Conservation (phyloP, 2,113 vertebrate species). For the Myiopsitta monachus region DNA sequence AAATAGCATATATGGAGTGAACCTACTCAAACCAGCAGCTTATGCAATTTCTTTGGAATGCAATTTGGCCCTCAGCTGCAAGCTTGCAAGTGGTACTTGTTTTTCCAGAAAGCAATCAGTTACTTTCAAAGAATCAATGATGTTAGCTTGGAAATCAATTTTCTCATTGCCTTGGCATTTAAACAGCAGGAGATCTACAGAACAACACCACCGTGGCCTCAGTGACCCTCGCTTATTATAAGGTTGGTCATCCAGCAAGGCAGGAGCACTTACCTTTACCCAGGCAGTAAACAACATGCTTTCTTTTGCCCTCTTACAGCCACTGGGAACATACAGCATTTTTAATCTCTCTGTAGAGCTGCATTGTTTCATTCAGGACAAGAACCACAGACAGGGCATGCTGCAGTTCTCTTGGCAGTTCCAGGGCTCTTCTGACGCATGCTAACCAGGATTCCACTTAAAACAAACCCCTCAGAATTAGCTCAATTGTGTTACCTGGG, state of each 20-base stretch:
- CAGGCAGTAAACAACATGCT: neutral
- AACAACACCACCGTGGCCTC: neutral
- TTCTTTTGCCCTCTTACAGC: neutral
- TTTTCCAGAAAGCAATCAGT: neutral
- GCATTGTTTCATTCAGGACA: neutral
- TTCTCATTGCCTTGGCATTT: neutral
- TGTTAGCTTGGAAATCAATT: neutral
- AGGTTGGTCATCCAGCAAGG: neutral
- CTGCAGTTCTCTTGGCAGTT: neutral
- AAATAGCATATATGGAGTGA: constrained; percentile 1
- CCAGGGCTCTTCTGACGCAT: neutral
- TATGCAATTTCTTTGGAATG: constrained; percentile 45
- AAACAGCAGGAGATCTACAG: neutral
- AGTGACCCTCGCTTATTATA: neutral
- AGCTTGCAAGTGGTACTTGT: neutral
- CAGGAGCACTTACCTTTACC: neutral
- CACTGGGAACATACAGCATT: neutral
- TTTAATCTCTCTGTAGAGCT: neutral
- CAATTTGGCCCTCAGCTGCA: constrained; percentile 39
- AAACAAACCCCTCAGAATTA: neutral
- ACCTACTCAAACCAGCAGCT: constrained; percentile 34
- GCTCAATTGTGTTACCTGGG: neutral
- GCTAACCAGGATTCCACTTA: neutral
- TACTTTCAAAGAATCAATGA: constrained; percentile 26
- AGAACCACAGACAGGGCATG: neutral